Evolutionary conservation across 2,888 invertebrate species (phyloP), one percentile per base, ranked within the genome.

Genomic region (Xanthorhoe designata): DNA sequence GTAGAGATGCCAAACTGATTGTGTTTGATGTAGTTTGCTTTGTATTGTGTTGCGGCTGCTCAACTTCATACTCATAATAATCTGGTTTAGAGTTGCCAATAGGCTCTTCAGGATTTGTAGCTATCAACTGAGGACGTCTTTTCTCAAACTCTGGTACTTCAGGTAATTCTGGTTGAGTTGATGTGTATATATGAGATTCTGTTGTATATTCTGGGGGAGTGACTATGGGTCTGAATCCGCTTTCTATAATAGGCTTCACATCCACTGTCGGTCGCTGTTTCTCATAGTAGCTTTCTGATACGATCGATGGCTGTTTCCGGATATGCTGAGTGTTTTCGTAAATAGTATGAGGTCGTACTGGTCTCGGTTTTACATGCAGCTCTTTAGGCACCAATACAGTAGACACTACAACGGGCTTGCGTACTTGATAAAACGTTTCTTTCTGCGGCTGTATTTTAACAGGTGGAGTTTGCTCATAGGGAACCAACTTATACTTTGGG

Each of bases 391-490:
- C 71, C 60, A 82, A 69, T 35, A 81, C 78, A 10, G 64, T 68
- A 6, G 84, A 82, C 18, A 83, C 80, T 47, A 82, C 73, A 58
- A 84, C 75, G 63, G 83, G 81, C 69, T 86, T 87, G 63, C 84
- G 84, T 18, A 76, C 59, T 64, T 83, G 81, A 71, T 84, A 87
- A 58, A 80, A 51, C 38, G 82, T 79, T 61, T 80, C 80, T 61
- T 75, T 78, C 66, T 77, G 74, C 5, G 72, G 61, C n/a, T 55
- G 13, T 59, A 80, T 72, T 69, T 76, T 77, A 29, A 92, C 77
- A 1, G 94, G 94, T 50, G 94, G 92, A 10, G 93, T 88, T 80
- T 94, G 94, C 63, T 94, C 90, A 74, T 94, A 94, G 0, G 94
- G 94, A n/a, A 94, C 85, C 50, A 94, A 78, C 80, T 91, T 94